A percentile compares a stretch with the other conserved stretches of the same genome.
These are phyloP conservation scores for Pristionchus fissidentatus DNA, from an alignment of 2,888 invertebrate genomes.

Conservation along the genomic window DNA sequence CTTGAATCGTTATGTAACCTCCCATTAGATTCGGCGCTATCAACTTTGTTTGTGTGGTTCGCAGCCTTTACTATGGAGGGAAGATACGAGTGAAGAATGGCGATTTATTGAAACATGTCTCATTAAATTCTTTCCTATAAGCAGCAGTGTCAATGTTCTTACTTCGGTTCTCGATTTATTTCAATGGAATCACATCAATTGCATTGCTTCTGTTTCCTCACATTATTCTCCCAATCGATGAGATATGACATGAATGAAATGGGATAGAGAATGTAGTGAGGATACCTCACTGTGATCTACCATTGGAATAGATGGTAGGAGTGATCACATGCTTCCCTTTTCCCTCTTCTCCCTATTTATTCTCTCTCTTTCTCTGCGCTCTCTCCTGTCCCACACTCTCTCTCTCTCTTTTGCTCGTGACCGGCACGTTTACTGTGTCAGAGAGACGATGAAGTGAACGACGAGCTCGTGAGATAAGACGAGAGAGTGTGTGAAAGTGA, in stretches of 20 bases:
- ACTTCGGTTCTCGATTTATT: no score
- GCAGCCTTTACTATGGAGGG: no score
- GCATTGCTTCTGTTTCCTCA: no score
- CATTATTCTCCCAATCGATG: no score
- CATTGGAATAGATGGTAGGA: conserved; percentile 30
- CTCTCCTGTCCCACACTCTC: neutral
- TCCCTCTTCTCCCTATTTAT: neutral
- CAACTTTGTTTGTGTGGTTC: no score
- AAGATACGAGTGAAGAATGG: no score
- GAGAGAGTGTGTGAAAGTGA: neutral
- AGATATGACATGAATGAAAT: conserved; percentile 1
- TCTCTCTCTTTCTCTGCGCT: neutral
- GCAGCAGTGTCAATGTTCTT: no score
- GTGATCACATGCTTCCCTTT: conserved; percentile 16
- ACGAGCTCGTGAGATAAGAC: neutral
- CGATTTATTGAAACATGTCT: no score
- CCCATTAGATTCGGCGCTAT: no score
- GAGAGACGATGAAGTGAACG: conserved; percentile 30
- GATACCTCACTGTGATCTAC: conserved; percentile 24
- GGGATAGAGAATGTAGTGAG: conserved; percentile 17
- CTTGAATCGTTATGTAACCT: no score
- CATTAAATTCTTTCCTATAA: no score
- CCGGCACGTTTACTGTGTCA: neutral
- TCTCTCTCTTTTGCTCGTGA: conserved; percentile 28
- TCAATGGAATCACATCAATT: no score